These are phyloP conservation scores for Damaliscus lunatus DNA, from an alignment of 2,113 vertebrate species.

Conservation along the genomic window DNA sequence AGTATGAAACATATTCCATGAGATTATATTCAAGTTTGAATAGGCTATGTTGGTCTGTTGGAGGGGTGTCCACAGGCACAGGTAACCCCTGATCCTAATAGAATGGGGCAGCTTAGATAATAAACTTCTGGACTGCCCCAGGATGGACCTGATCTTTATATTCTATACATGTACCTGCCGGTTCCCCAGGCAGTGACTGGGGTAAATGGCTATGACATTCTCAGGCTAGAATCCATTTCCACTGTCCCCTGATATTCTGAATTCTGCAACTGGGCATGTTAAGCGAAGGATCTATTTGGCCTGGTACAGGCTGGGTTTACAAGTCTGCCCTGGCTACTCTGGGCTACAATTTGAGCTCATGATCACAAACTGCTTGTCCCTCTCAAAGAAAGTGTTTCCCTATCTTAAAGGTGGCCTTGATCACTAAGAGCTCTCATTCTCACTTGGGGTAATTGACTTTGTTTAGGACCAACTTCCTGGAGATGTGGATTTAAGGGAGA, in stretches of 20 bases:
- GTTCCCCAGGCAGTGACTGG: not conserved
- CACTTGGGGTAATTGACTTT: not conserved
- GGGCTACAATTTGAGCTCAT: not conserved
- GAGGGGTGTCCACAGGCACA: not conserved
- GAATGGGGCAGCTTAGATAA: not conserved
- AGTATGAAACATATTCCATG: not conserved
- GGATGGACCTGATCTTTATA: not conserved
- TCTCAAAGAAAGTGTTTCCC: not conserved
- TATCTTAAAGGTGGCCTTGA: slow-evolving; percentile 35
- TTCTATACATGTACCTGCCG: not conserved
- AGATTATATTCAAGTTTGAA: not conserved
- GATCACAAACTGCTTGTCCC: not conserved
- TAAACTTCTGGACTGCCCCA: not conserved
- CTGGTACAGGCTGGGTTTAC: not conserved
- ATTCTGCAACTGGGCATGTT: not conserved
- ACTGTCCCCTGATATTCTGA: not conserved
- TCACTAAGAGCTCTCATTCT: slow-evolving; percentile 27
- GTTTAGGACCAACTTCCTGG: not conserved
- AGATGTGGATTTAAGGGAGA: not conserved
- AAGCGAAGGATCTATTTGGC: not conserved
- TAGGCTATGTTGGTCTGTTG: not conserved
- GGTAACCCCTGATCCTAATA: not conserved
- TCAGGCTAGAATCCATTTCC: not conserved
- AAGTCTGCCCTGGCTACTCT: not conserved
- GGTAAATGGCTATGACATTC: not conserved